phyloP scores from a whole-genome alignment of 2,113 vertebrate species.

The Notechis scutatus region DNA sequence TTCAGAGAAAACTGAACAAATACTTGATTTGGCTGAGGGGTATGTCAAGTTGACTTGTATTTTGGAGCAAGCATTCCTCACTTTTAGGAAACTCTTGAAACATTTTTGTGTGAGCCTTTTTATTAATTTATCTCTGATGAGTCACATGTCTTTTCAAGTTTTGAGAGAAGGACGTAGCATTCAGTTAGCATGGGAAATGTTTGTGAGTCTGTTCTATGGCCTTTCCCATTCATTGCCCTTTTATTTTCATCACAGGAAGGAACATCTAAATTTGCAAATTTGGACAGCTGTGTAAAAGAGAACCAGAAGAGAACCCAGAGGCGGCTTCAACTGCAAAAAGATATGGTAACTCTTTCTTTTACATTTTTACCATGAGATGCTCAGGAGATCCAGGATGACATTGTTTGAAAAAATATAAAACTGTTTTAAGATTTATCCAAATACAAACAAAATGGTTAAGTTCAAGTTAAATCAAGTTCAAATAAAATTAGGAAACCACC shows the following conservation, averaged over 20 bases:
- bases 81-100: not conserved
- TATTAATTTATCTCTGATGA: not conserved
- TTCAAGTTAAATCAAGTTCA: not conserved
- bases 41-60: not conserved
- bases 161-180: not conserved
- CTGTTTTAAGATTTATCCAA: not conserved
- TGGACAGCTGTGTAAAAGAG: constrained; percentile 90
- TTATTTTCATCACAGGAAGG: constrained; percentile 78
- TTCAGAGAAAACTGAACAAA: not conserved
- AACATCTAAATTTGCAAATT: constrained; percentile 92
- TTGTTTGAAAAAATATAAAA: constrained; percentile 30
- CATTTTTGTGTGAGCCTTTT: not conserved
- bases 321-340: constrained; percentile 87
- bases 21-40: not conserved
- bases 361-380: not conserved
- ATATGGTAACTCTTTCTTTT: constrained; percentile 75
- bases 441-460: not conserved
- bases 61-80: constrained; percentile 6
- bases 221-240: constrained; percentile 8
- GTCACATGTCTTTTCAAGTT: not conserved
- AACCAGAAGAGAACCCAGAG: constrained; percentile 92
- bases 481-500: constrained; percentile 20
- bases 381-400: not conserved
- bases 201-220: not conserved
- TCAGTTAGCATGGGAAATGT: not conserved